A percentile compares a stretch with the other conserved stretches of the same genome.
Evolutionary conservation across 2,888 invertebrate species (phyloP).

Genomic region (Caenorhabditis sp.): DNA sequence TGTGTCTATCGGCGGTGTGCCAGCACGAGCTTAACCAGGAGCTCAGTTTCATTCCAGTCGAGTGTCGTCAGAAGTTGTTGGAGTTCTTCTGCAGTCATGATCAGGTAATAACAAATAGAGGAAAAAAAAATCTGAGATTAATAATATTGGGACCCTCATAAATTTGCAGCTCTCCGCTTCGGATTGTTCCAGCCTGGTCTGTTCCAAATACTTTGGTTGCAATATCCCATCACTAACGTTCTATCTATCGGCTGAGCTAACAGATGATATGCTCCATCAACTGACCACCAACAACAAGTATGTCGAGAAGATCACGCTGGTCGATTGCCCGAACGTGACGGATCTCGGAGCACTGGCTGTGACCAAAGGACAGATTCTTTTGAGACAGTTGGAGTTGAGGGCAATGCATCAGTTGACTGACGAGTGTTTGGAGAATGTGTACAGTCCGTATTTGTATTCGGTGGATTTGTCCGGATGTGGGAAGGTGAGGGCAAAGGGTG

Average conservation of each 20-base stretch:
- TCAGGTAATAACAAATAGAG: no score
- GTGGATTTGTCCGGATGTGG: conserved; percentile 82
- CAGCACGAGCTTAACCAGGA: conserved; percentile 74
- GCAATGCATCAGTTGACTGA: conserved; percentile 77
- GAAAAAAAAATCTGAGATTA: no score
- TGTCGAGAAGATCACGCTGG: conserved; percentile 77
- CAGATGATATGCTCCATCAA: conserved; percentile 71
- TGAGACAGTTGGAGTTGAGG: conserved; percentile 76
- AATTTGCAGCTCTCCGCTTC: conserved; percentile 75
- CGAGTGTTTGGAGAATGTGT: conserved; percentile 73
- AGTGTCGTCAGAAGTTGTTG: conserved; percentile 78
- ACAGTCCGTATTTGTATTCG: conserved; percentile 73
- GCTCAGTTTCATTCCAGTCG: conserved; percentile 76
- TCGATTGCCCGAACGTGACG: conserved; percentile 80
- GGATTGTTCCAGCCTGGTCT: conserved; percentile 76
- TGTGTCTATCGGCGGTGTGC: conserved; percentile 77
- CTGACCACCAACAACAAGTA: conserved; percentile 74
- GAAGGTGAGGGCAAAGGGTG: conserved; percentile 57
- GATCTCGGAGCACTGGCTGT: conserved; percentile 77
- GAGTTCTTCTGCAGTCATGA: conserved; percentile 82
- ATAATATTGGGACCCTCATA: no score
- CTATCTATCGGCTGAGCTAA: conserved; percentile 76
- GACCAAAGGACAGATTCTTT: conserved; percentile 73
- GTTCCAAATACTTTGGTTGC: conserved; percentile 75
- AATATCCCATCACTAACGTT: conserved; percentile 78